Evolutionary conservation across 2,888 invertebrate species (phyloP).

Genomic region (Diarsia rubi): DNA sequence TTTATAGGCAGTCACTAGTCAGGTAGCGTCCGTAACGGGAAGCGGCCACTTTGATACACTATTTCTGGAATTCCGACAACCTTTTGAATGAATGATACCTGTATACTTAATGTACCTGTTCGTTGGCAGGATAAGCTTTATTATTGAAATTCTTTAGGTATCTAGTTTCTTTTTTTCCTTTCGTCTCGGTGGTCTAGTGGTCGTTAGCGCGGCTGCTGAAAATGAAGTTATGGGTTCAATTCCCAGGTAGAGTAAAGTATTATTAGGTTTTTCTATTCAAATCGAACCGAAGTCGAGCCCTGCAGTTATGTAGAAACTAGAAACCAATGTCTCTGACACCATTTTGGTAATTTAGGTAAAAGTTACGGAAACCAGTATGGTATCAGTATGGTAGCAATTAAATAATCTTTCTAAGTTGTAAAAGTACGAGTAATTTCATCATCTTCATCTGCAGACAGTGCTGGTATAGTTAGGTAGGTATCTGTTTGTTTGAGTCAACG

Average conservation of each 20-base stretch:
- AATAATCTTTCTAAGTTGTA: no score
- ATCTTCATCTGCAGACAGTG: neutral
- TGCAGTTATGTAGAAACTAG: neutral
- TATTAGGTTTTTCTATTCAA: no score
- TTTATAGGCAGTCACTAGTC: constrained; percentile 28
- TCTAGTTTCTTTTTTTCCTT: neutral
- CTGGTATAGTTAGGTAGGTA: no score
- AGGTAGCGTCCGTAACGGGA: constrained; percentile 29
- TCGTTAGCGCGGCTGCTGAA: no score
- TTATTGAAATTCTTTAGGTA: neutral
- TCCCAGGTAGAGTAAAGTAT: no score
- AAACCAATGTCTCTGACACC: neutral
- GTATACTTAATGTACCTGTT: constrained; percentile 5
- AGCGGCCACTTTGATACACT: constrained; percentile 5
- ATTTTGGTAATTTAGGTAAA: neutral
- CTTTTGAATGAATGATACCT: constrained; percentile 9
- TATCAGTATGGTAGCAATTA: no score
- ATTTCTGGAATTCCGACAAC: constrained; percentile 13
- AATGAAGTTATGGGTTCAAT: no score
- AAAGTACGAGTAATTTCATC: no score
- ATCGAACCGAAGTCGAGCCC: neutral
- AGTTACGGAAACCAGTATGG: neutral
- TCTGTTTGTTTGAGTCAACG: neutral
- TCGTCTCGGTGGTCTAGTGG: no score
- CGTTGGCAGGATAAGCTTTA: neutral